Conservation (phyloP, 2,888 invertebrate genomes). For the Dasysyrphus tricinctus region DNA sequence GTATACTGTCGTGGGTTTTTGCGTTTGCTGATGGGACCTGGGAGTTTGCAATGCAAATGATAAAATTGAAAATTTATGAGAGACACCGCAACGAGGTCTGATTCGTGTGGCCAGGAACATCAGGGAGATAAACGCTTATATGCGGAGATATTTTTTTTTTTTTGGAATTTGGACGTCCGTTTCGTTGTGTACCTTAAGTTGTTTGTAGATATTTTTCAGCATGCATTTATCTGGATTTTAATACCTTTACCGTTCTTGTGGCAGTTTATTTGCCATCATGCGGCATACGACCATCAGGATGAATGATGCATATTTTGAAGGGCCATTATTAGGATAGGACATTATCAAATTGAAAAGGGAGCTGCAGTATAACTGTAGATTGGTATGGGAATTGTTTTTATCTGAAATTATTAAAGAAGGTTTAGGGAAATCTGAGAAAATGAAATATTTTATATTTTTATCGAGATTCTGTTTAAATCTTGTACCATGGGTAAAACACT, state of each 20-base stretch:
- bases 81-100: conserved; percentile 62
- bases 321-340: conserved; percentile 28
- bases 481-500: not conserved
- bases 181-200: conserved; percentile 64
- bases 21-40: conserved; percentile 5
- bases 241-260: conserved; percentile 59
- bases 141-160: conserved; percentile 29
- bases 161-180: conserved; percentile 37
- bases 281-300: conserved; percentile 3
- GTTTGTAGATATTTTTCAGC: conserved; percentile 71
- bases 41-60: conserved; percentile 64
- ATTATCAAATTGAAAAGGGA: conserved; percentile 58
- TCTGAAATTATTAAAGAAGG: conserved; percentile 56
- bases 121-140: conserved; percentile 46
- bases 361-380: conserved; percentile 27
- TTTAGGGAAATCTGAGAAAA: not conserved
- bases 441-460: not conserved
- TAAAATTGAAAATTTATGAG: conserved; percentile 74
- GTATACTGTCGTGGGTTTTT: not conserved
- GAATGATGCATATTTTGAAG: conserved; percentile 50
- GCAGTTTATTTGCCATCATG: conserved; percentile 45
- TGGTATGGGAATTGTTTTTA: conserved; percentile 44
- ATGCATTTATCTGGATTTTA: conserved; percentile 72
- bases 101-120: conserved; percentile 59
- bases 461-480: not conserved